phyloP scores from a whole-genome alignment of 1,140 invertebrate genomes.

The Ostrea denselamellosa region DNA sequence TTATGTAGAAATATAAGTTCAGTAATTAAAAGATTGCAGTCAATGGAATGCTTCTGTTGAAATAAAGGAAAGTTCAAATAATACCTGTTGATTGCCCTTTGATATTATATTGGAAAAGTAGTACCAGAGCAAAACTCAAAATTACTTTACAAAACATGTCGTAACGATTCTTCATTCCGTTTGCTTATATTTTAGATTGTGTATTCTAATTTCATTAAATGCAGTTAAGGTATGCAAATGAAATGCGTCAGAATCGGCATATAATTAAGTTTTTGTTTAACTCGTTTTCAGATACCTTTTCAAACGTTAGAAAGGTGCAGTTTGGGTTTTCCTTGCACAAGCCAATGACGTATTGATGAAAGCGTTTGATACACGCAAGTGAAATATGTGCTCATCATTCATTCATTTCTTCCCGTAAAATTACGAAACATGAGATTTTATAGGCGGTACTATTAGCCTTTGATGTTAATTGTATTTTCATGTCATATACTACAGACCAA shows the following conservation, averaged over 20 bases:
- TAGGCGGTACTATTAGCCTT: neutral
- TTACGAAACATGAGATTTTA: neutral
- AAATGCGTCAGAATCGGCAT: slow-evolving; percentile 14
- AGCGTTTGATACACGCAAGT: neutral
- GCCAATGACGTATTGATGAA: neutral
- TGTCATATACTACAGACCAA: neutral
- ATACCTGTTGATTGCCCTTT: neutral
- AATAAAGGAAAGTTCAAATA: neutral
- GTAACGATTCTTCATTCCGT: neutral
- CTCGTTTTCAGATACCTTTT: neutral
- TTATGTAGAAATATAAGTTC: neutral
- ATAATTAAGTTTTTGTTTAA: neutral
- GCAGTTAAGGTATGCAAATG: slow-evolving; percentile 4
- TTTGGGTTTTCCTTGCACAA: neutral
- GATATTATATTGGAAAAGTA: neutral
- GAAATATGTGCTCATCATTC: neutral
- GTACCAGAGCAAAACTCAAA: neutral
- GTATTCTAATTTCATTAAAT: neutral
- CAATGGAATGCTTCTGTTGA: neutral
- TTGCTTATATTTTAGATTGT: neutral
- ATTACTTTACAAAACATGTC: neutral
- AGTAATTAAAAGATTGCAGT: too few relatives aligned
- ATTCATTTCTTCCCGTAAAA: too few relatives aligned
- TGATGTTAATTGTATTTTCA: neutral
- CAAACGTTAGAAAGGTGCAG: neutral